Base-by-base conservation (phyloP, 30 jellyfish, hydroid and myxozoan species). In the Nemopilema nomurai region DNA sequence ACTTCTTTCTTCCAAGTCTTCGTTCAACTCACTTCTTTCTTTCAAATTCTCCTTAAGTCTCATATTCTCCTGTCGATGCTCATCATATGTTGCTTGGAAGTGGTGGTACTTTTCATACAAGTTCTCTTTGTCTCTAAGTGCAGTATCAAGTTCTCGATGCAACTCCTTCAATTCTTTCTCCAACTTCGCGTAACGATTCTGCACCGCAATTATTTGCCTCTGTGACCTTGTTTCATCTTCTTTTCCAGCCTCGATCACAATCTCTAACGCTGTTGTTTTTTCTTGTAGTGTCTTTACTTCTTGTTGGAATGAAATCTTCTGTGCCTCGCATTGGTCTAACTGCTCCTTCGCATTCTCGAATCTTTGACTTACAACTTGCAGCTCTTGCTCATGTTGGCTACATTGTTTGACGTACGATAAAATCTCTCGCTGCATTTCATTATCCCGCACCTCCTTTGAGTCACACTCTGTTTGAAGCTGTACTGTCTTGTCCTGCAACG, bases 361-460 rank as follows among this genome's bases (percentile, higher is more conserved):
- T 51, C 62, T 74, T 16, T 49, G 79, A 33, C 77, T 87, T 28
- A 71, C 86, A 51, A 79, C 50, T 57, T 76, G 80, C 53, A 87
- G 20, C 50, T 87, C 90, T 57, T 87, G 96, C 77, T 87, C 96
- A 65, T 63, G 51, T 33, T 87, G 62, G 79, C 97, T 89, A 62
- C 97, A 89, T 67, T 81, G 77, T 29, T 89, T 80, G 26, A 84
- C 97, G 71, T 89, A 89, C 0, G 92, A 73, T 53, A 89, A 51
- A 27, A 89, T 73, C 51, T 89, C 97, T 8, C 85, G 83, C 57
- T 89, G 97, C 19, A 89, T 76, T 77, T 89, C 90, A 51, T 73
- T 89, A 29, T 89, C 97, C 41, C 90, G 82, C 6, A 71, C 87
- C 28, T 81, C 90, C 28, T 82, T 89, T 23, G 92, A 71, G n/a